Evolutionary conservation across 2,888 invertebrate genomes (phyloP), one percentile per base, ranked within the genome.

Genomic region (Cephus spinipes): DNA sequence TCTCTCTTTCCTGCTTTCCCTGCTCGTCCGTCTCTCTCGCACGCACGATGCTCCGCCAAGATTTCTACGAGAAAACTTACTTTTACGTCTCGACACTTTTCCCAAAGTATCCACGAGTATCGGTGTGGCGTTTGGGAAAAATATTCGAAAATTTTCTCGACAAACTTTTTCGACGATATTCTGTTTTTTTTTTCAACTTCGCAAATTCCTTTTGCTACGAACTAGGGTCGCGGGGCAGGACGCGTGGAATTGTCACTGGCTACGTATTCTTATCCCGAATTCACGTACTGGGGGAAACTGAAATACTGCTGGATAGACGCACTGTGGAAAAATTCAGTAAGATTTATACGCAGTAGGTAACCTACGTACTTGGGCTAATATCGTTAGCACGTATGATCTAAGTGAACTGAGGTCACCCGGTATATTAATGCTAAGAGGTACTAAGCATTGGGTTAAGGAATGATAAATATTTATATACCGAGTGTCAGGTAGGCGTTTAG

Each of bases 31-130:
- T 23, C 55, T 23, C 55, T 2, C 23, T 11, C 68, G 69, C 73
- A 33, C 78, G 31, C 69, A 75, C 73, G 77, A 80, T 76, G 71
- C 33, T n/a, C 75, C 55, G 23, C 2, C 1, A 23, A 23, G 55
- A 23, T 55, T 55, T 55, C 55, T 23, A 55, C 23, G 55, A 55
- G 55, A 55, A 55, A 55, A 55, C 55, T 55, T 55, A 55, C 55
- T 23, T 55, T 23, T 23, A 23, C 55, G 55, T 55, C 55, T 55
- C 15, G 55, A 55, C 55, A 23, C 55, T 55, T 55, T 55, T 55
- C 15, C 40, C 55, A 23, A 6, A 55, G 55, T 23, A 55, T 55
- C 15, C 40, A 4, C 23, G 6, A 55, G 40, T 23, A 23, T 55
- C 55, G 55, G 9, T 23, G 55, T 23, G 55, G 23, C 23, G 23